Evolutionary conservation across 2,797 vertebrate genomes (phyloP).

Genomic region (Hapalemur alaotrensis): DNA sequence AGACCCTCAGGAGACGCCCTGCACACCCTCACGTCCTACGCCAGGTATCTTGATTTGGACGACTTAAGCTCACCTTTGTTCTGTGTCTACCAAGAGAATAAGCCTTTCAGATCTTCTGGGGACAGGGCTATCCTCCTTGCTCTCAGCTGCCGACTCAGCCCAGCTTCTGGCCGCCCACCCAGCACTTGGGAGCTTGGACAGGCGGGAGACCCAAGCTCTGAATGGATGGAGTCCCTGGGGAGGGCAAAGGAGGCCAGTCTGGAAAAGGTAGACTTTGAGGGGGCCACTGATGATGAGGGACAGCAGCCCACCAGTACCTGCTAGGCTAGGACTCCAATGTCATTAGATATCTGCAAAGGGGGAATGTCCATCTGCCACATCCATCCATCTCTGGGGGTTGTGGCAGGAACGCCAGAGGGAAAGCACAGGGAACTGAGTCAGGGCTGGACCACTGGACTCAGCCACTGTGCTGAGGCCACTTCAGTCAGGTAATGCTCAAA

Average conservation of each 20-base stretch:
- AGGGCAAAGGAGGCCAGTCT: neutral
- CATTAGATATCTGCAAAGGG: neutral
- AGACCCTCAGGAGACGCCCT: neutral
- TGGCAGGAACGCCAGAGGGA: neutral
- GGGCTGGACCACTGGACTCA: neutral
- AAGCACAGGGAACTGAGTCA: neutral
- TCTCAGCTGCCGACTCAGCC: neutral
- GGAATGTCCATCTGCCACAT: neutral
- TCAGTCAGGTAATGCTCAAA: neutral
- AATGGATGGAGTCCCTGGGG: neutral
- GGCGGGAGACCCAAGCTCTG: neutral
- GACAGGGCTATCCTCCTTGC: neutral
- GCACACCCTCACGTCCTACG: fast-evolving
- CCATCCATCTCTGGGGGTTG: too few species aligned
- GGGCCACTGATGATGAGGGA: too few species aligned
- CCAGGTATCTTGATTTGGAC: neutral
- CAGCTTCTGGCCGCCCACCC: neutral
- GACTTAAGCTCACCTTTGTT: neutral
- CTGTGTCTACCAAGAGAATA: neutral
- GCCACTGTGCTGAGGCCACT: neutral
- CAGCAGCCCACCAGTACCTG: neutral
- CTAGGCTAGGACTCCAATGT: neutral
- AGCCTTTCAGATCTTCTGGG: neutral
- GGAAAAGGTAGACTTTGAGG: neutral
- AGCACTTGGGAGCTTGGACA: neutral